phyloP scores from a whole-genome alignment of 2,113 vertebrate genomes.

The human (Homo sapiens) region GRCh38 chr19:46435001-46435500 shows the following conservation, averaged over 20 bases:
- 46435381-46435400: not conserved
- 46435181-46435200: not conserved
- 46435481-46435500: no score
- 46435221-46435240: not conserved
- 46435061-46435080: not conserved
- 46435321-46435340: not conserved
- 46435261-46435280: not conserved
- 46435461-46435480: no score
- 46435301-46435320: not conserved
- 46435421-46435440: not conserved
- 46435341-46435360: not conserved
- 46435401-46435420: not conserved
- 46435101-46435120: not conserved
- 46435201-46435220: not conserved
- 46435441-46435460: no score
- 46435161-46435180: not conserved
- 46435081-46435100: rapidly evolving
- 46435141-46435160: not conserved
- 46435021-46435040: not conserved
- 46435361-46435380: not conserved
- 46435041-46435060: not conserved
- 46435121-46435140: not conserved
- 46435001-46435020: not conserved
- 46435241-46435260: not conserved
- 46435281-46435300: not conserved